phyloP scores from a whole-genome alignment of 2,797 vertebrate genomes.

The Trichosurus vulpecula region DNA sequence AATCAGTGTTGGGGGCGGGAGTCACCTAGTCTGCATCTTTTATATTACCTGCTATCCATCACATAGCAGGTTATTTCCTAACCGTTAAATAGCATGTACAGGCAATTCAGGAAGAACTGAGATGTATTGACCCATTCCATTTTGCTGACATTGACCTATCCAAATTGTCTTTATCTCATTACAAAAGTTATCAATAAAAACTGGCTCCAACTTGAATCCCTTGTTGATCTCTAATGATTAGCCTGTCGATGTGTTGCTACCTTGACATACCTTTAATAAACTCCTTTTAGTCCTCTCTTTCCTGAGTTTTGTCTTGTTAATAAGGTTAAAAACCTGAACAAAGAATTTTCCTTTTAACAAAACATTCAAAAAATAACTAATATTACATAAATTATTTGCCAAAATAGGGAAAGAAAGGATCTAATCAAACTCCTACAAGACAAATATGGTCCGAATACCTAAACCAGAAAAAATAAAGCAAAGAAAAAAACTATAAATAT shows the following conservation, averaged over 20 bases:
- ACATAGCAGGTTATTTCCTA: background rate
- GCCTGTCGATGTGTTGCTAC: background rate
- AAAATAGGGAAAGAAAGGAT: too few species aligned
- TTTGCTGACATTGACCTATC: background rate
- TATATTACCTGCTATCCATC: background rate
- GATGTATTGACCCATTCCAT: background rate
- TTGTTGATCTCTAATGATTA: background rate
- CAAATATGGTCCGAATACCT: too few species aligned
- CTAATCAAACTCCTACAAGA: too few species aligned
- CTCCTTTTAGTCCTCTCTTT: background rate
- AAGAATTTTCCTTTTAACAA: background rate
- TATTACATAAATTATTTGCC: too few species aligned
- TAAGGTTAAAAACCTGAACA: background rate
- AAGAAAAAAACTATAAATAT: too few species aligned
- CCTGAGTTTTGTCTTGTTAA: background rate
- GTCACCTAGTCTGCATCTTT: background rate
- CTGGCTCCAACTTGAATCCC: background rate
- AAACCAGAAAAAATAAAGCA: too few species aligned
- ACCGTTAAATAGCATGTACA: background rate
- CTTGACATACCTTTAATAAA: background rate
- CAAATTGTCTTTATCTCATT: background rate
- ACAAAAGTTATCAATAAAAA: background rate
- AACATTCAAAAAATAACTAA: background rate
- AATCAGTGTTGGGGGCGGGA: background rate
- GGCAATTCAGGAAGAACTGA: background rate